Evolutionary conservation across 2,113 vertebrate genomes (phyloP).

Genomic region (Calidris pugnax): DNA sequence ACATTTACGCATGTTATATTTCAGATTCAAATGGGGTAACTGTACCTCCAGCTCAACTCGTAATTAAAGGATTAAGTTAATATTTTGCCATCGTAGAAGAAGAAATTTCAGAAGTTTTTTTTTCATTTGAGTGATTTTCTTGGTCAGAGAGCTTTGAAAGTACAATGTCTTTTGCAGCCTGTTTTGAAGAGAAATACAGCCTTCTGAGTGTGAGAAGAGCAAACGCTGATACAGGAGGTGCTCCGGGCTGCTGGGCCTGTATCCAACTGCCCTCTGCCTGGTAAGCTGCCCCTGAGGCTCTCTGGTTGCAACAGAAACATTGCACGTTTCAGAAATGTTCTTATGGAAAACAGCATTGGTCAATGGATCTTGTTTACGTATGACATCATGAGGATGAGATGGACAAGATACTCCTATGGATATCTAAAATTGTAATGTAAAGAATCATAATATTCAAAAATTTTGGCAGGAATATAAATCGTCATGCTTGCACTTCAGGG

Average conservation of each 20-base stretch:
- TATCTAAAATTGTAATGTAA: neutral
- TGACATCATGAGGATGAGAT: neutral
- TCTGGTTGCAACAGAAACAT: neutral
- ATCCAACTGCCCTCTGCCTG: neutral
- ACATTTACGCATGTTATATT: neutral
- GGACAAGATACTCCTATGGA: neutral
- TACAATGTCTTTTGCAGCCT: neutral
- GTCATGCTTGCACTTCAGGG: neutral
- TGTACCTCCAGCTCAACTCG: neutral
- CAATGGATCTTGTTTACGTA: neutral
- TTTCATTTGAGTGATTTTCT: neutral
- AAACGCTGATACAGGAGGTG: rapidly evolving
- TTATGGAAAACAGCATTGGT: neutral
- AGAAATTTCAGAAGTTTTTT: neutral
- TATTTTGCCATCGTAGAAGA: neutral
- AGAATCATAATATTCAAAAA: neutral
- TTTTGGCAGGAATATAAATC: neutral
- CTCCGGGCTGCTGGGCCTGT: neutral
- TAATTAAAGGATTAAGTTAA: neutral
- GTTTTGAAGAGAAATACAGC: neutral
- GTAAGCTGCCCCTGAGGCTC: neutral
- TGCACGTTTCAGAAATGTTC: neutral
- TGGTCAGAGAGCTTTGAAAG: neutral
- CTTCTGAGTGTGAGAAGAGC: neutral
- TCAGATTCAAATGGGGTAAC: neutral